Conservation (phyloP, 1,140 invertebrate species). For the Sitobion miscanthi region DNA sequence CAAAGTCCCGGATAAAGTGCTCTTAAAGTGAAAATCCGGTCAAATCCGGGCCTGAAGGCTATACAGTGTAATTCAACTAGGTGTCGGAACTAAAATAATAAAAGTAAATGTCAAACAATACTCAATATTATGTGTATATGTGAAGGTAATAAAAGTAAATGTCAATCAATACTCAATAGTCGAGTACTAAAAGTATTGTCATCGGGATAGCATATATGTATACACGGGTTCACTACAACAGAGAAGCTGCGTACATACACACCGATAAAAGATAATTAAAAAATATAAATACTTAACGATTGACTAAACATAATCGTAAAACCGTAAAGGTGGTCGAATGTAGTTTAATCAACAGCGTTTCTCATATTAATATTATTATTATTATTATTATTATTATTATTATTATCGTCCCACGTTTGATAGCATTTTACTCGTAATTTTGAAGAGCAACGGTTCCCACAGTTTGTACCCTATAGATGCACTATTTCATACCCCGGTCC, state of each 20-base stretch:
- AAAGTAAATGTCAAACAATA: neutral
- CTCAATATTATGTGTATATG: neutral
- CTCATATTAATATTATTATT: neutral
- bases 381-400: neutral
- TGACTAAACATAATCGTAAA: neutral
- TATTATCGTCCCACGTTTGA: neutral
- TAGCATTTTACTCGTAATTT: neutral
- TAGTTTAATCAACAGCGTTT: neutral
- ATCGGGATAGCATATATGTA: neutral
- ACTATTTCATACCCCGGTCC: too few relatives aligned
- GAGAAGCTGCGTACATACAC: neutral
- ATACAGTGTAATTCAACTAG: slow-evolving; percentile 4
- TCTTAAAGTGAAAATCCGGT: neutral
- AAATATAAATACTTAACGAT: neutral
- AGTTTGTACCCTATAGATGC: too few relatives aligned
- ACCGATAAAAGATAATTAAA: neutral
- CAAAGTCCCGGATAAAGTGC: neutral
- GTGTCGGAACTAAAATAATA: neutral
- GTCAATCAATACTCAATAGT: neutral
- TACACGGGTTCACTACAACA: neutral
- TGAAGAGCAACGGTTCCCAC: neutral
- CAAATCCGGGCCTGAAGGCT: neutral
- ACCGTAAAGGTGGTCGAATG: neutral
- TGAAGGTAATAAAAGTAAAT: slow-evolving; percentile 9
- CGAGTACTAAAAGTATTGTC: neutral